Evolutionary conservation across 2,888 invertebrate species (phyloP), one percentile per base, ranked within the genome.

Genomic region (Branchipolynoe longqiensis): DNA sequence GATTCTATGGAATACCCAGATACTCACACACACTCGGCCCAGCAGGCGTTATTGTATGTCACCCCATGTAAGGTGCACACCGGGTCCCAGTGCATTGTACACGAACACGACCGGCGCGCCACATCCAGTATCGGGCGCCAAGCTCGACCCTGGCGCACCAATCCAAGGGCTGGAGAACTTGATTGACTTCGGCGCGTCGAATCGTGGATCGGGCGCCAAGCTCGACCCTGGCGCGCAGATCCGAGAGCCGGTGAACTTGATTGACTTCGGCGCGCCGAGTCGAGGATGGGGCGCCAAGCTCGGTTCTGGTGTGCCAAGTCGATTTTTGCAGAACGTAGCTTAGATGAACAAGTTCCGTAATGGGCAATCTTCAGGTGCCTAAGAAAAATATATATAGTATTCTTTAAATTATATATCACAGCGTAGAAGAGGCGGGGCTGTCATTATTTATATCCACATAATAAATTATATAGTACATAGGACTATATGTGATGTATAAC

Each of bases 11-110:
- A n/a, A n/a, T n/a, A n/a, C n/a, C n/a, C n/a, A n/a, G n/a, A n/a
- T 36, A 58, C 82, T 58, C 36, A 82, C 82, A 41, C 31, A 54
- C 82, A 82, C 25, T 58, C 58, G 1, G 82, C 82, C 82, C 82
- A 82, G 82, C 82, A 82, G 56, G 82, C 54, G n/a, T 82, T 82
- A n/a, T 56, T 33, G 36, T 82, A 82, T 8, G 82, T 82, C 6
- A 56, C 56, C 14, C n/a, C n/a, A 22, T 56, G 54, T 25, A 2
- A 3, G 2, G 82, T 82, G 38, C 82, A 82, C 31, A 82, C 82
- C 14, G 82, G 82, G 36, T 82, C 28, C 82, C 82, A 82, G 1
- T 58, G 36, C 28, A 78, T 25, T 1, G 48, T 31, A 54, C 78
- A 78, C 31, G 41, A 28, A 25, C 78, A 78, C 12, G 41, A 40